phyloP scores from a whole-genome alignment of 2,797 vertebrate species.

The Gymnocypris eckloni region DNA sequence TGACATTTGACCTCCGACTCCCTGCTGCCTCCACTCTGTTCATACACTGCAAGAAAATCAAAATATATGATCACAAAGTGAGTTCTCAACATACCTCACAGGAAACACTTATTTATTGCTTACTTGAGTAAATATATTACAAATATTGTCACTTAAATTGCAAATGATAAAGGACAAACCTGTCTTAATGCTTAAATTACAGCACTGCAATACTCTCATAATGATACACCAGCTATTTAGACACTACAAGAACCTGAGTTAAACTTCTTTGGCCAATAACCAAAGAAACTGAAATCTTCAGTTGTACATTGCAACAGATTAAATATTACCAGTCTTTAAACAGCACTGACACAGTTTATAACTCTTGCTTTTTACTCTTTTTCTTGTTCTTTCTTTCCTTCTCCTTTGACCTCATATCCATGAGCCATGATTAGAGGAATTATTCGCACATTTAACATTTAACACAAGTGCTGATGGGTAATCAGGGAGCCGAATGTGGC shows the following conservation, averaged over 20 bases:
- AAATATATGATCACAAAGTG: background rate
- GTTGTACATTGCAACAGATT: slow-evolving; percentile 18
- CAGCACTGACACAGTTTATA: background rate
- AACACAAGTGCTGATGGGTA: slow-evolving; percentile 59
- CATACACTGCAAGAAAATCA: slow-evolving; percentile 60
- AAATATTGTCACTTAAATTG: background rate
- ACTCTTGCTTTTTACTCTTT: background rate
- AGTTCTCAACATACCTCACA: background rate
- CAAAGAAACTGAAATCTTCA: background rate
- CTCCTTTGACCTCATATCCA: slow-evolving; percentile 61
- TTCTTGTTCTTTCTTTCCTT: slow-evolving; percentile 31
- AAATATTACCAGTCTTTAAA: slow-evolving; percentile 42
- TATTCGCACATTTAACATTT: slow-evolving; percentile 82
- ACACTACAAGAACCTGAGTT: background rate
- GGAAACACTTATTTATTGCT: background rate
- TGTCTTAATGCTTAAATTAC: background rate
- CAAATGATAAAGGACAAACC: background rate
- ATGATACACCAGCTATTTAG: background rate
- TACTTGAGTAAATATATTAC: background rate
- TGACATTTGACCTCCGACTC: slow-evolving; percentile 72
- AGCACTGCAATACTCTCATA: background rate
- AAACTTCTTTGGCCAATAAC: background rate
- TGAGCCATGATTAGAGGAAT: slow-evolving; percentile 79
- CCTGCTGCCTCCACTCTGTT: slow-evolving; percentile 78
- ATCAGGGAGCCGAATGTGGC: slow-evolving; percentile 66